Percentiles rank a stretch among this genome's conserved stretches.
Conservation (phyloP, 2,888 invertebrate genomes). For the Drosophila paramelanica region DNA sequence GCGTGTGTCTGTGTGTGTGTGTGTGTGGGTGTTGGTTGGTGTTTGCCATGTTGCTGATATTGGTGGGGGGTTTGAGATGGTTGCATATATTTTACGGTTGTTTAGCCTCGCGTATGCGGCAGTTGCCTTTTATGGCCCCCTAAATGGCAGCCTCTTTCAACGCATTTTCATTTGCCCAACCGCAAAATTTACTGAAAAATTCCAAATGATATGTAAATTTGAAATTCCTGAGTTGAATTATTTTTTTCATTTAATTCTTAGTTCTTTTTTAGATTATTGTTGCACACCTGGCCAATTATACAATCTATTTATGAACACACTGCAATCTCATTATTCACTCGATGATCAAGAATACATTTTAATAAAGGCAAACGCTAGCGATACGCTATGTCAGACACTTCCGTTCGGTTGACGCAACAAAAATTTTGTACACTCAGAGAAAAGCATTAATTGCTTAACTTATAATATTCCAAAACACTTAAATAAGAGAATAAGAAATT, state of each 20-base stretch:
- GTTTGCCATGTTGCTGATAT: conserved; percentile 7
- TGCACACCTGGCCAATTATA: conserved; percentile 65
- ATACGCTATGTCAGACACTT: conserved; percentile 50
- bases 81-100: conserved; percentile 77
- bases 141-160: conserved; percentile 43
- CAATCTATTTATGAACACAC: conserved; percentile 32
- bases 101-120: conserved; percentile 73
- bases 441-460: too few species aligned
- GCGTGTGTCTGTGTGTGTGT: conserved; percentile 15
- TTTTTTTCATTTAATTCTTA: background rate
- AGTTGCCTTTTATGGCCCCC: conserved; percentile 71
- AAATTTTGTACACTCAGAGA: conserved; percentile 20
- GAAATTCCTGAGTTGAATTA: conserved; percentile 48
- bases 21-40: background rate
- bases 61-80: conserved; percentile 31
- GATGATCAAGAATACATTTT: conserved; percentile 72
- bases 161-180: conserved; percentile 17
- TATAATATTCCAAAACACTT: too few species aligned
- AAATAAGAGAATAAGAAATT: too few species aligned
- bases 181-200: conserved; percentile 62
- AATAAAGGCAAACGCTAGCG: conserved; percentile 46
- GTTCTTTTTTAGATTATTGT: conserved; percentile 24
- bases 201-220: conserved; percentile 50
- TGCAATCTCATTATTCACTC: conserved; percentile 54
- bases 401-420: conserved; percentile 67